Percentiles rank a stretch among this genome's conserved stretches.
Evolutionary conservation across 1,140 invertebrate genomes (phyloP).

Genomic region (Bombus consobrinus): DNA sequence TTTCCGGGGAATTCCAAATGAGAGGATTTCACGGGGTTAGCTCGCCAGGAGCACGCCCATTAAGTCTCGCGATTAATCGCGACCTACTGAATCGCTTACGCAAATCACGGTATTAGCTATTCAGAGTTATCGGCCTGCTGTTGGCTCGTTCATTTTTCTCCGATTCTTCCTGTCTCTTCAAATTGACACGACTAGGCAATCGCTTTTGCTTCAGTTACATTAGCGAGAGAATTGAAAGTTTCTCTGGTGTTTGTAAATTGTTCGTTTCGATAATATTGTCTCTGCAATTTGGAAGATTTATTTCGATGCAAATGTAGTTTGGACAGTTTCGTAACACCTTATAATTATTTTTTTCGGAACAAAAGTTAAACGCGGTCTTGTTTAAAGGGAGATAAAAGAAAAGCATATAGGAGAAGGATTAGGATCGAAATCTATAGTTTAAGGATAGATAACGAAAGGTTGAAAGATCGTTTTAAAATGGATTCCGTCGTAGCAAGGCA

Average conservation of each 20-base stretch:
- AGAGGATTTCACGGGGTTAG: slow-evolving; percentile 28
- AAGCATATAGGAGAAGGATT: accelerated
- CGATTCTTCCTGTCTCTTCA: not conserved
- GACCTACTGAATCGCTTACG: slow-evolving; percentile 72
- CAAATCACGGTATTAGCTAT: slow-evolving; percentile 70
- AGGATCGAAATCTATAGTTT: not conserved
- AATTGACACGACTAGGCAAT: not conserved
- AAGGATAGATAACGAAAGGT: not conserved
- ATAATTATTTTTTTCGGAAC: not conserved
- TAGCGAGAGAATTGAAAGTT: no score
- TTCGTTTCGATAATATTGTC: not conserved
- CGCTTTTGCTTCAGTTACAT: not conserved
- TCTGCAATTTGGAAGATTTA: not conserved
- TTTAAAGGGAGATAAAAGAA: no score
- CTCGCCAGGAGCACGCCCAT: slow-evolving; percentile 17
- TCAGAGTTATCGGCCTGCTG: slow-evolving; percentile 61
- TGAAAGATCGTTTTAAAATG: slow-evolving; percentile 41
- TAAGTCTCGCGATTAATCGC: slow-evolving; percentile 71
- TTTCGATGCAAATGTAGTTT: not conserved
- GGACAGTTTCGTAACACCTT: not conserved
- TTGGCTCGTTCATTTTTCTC: slow-evolving; percentile 3
- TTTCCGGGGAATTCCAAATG: slow-evolving; percentile 37
- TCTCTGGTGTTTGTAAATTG: not conserved
- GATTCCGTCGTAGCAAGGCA: slow-evolving; percentile 70
- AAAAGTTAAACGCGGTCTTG: not conserved